Conservation (phyloP, 2,888 invertebrate species). For the Heliothis peltigera region DNA sequence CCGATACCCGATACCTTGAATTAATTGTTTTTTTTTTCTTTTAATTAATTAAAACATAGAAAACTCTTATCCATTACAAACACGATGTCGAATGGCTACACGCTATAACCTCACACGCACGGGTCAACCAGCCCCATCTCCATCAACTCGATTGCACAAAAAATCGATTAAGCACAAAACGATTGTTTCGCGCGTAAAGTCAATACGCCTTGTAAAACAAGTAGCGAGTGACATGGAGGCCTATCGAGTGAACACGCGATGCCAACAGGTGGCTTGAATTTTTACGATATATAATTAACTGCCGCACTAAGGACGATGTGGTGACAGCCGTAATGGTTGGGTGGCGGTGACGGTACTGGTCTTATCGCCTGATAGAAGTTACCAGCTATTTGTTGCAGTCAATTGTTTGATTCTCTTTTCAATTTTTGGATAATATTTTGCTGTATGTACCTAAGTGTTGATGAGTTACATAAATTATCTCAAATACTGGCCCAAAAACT, state of each 20-base stretch:
- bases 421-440: no score
- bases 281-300: conserved; percentile 64
- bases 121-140: not conserved
- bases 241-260: conserved; percentile 57
- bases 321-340: conserved; percentile 15
- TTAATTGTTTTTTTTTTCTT: no score
- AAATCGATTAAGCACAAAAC: not conserved
- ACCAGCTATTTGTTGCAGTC: no score
- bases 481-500: no score
- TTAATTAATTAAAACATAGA: no score
- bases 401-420: no score
- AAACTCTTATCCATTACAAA: no score
- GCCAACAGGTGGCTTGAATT: conserved; percentile 66
- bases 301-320: conserved; percentile 22
- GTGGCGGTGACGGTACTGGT: conserved; percentile 3
- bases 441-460: no score
- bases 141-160: not conserved
- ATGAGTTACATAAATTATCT: no score
- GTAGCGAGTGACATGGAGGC: conserved; percentile 33
- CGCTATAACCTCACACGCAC: no score
- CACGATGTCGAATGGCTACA: not conserved
- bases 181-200: conserved; percentile 5
- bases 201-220: conserved; percentile 24
- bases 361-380: no score
- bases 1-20: no score